A percentile compares a stretch with the other conserved stretches of the same genome.
Conservation (phyloP, 1,140 invertebrate species). For the Apis dorsata region DNA sequence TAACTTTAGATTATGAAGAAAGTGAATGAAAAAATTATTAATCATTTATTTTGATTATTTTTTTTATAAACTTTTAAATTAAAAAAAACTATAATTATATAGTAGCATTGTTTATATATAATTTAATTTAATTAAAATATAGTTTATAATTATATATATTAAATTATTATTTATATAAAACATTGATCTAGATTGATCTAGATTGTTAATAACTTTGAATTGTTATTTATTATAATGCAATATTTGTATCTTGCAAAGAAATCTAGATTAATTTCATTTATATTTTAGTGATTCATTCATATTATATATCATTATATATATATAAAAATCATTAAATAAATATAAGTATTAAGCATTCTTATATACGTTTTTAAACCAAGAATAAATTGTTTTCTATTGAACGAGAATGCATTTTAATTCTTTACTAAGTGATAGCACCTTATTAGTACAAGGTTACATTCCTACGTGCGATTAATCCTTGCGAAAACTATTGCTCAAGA, state of each 20-base stretch:
- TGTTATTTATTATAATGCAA: background rate
- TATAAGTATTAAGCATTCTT: background rate
- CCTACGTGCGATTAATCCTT: conserved; percentile 57
- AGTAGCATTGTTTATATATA: too few relatives aligned
- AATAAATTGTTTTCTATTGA: conserved; percentile 6
- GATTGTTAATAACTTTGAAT: too few relatives aligned
- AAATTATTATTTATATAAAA: too few relatives aligned
- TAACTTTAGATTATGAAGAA: too few relatives aligned
- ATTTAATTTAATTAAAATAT: too few relatives aligned
- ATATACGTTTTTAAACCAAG: background rate
- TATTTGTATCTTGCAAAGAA: background rate
- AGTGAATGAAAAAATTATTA: background rate
- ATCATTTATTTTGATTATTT: background rate
- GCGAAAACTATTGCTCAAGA: conserved; percentile 63
- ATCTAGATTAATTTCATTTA: background rate
- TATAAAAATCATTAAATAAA: background rate
- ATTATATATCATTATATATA: background rate
- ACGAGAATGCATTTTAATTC: conserved; percentile 47
- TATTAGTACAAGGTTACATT: conserved; percentile 69
- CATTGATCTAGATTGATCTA: background rate
- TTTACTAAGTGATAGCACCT: conserved; percentile 42
- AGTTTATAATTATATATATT: too few relatives aligned
- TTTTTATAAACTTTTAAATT: background rate
- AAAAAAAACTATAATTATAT: too few relatives aligned
- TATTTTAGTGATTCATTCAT: background rate